Evolutionary conservation across 2,113 vertebrate species (phyloP).

Genomic region (Hipposideros armiger): DNA sequence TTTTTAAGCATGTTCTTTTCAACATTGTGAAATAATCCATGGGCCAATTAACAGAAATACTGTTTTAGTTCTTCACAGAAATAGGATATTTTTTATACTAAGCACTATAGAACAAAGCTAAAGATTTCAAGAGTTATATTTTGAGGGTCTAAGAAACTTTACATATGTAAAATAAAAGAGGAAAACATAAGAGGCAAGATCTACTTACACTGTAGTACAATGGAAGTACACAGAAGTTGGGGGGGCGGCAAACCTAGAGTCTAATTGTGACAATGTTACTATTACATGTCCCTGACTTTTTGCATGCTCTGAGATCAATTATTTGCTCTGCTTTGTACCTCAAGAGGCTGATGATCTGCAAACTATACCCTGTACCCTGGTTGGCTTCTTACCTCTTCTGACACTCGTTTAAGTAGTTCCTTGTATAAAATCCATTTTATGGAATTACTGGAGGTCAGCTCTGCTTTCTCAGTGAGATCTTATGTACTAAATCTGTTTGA

Average conservation of each 20-base stretch:
- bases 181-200: background rate
- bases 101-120: background rate
- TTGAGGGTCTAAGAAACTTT: constrained; percentile 16
- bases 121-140: constrained; percentile 31
- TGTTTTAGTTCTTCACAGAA: constrained; percentile 1
- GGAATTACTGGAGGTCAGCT: background rate
- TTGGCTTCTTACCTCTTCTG: background rate
- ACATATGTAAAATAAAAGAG: background rate
- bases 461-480: constrained; percentile 17
- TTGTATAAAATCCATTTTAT: background rate
- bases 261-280: background rate
- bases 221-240: background rate
- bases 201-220: background rate
- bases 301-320: background rate
- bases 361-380: background rate
- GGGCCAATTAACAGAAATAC: background rate
- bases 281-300: background rate
- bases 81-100: background rate
- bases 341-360: background rate
- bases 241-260: background rate
- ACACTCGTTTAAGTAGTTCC: background rate
- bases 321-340: background rate
- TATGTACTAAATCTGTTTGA: background rate
- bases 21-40: background rate
- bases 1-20: background rate